phyloP scores from a whole-genome alignment of 2,888 invertebrate genomes.

The Cordilura impudica region DNA sequence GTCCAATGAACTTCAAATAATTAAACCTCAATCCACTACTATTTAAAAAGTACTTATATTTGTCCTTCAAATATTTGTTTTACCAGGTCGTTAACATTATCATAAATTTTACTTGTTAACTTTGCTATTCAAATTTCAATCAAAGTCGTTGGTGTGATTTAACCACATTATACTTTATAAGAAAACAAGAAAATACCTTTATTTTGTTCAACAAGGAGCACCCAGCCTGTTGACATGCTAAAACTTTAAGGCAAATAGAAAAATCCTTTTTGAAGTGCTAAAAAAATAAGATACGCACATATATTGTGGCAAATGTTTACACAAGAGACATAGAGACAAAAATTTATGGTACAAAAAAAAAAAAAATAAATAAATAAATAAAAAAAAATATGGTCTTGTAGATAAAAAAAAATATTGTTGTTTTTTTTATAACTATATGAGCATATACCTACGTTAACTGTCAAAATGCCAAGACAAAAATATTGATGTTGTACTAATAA shows the following conservation, averaged over 20 bases:
- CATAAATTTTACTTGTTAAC: too few species aligned
- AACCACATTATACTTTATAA: too few species aligned
- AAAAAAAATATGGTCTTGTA: constrained; percentile 25
- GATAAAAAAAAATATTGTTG: constrained; percentile 27
- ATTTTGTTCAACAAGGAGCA: constrained; percentile 5
- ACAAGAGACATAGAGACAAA: not conserved
- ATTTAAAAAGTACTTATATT: too few species aligned
- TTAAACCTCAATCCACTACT: too few species aligned
- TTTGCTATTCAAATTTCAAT: too few species aligned
- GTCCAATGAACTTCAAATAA: too few species aligned
- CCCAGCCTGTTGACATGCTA: constrained; percentile 28
- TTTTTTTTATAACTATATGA: not conserved
- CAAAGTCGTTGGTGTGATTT: too few species aligned
- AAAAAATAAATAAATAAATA: not conserved
- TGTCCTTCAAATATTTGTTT: too few species aligned
- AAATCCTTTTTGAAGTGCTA: not conserved
- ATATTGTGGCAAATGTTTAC: constrained; percentile 26
- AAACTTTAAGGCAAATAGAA: not conserved
- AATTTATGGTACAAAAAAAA: not conserved
- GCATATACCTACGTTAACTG: constrained; percentile 51
- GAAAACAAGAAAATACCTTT: not conserved
- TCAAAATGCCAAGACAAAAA: constrained; percentile 51
- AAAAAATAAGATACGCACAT: constrained; percentile 12
- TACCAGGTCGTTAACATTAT: too few species aligned
- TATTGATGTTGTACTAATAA: constrained; percentile 51